Conservation (phyloP, 2,113 vertebrate species). For the Pagrus major region DNA sequence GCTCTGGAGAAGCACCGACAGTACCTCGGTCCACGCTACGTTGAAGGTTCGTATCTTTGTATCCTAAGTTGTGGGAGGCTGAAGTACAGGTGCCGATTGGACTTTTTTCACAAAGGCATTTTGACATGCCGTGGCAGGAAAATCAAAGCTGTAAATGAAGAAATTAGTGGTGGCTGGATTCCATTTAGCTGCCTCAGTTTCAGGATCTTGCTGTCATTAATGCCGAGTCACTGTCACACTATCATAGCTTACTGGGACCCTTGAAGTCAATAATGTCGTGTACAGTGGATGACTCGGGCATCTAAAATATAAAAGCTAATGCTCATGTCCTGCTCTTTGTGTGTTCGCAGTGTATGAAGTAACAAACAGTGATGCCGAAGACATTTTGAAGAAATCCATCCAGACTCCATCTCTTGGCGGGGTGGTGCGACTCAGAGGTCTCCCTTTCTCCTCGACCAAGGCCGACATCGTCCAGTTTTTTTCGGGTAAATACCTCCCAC, state of each 20-base stretch:
- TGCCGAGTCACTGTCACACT: not conserved
- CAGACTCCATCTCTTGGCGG: conserved; percentile 69
- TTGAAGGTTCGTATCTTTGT: conserved; percentile 88
- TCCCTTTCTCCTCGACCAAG: conserved; percentile 89
- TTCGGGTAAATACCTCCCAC: conserved; percentile 89
- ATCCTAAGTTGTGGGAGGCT: not conserved
- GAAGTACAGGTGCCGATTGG: not conserved
- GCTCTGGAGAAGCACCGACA: conserved; percentile 92
- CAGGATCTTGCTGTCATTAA: not conserved
- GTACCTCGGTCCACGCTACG: conserved; percentile 93
- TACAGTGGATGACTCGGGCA: no score
- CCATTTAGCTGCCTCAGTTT: not conserved
- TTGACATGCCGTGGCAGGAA: not conserved
- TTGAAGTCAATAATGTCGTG: not conserved
- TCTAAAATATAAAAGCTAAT: not conserved
- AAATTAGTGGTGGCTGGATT: not conserved
- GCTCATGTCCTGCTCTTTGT: not conserved
- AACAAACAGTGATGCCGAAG: conserved; percentile 88
- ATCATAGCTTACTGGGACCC: not conserved
- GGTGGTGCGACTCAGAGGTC: conserved; percentile 89
- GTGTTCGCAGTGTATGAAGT: conserved; percentile 85
- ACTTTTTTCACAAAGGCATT: not conserved
- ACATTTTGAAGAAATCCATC: conserved; percentile 78
- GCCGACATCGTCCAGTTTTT: conserved; percentile 90
- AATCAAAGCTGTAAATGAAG: not conserved